Evolutionary conservation across 92 coral and sea anemone genomes (phyloP).

Genomic region (Ricordea florida): DNA sequence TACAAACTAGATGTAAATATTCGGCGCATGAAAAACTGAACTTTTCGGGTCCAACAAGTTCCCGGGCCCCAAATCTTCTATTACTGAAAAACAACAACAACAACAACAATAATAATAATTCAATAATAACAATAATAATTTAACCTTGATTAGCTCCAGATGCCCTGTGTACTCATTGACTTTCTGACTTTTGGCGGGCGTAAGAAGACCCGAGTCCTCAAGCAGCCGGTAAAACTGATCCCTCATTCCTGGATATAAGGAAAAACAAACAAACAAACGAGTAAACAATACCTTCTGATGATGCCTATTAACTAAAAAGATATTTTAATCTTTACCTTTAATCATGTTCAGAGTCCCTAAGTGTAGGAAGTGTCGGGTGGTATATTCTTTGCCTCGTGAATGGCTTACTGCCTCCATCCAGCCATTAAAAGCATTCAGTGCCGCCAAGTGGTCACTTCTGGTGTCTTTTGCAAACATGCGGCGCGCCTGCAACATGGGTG

Average conservation of each 20-base stretch:
- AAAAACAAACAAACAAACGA: too few relatives aligned
- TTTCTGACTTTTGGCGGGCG: conserved; percentile 37
- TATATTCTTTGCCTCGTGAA: conserved; percentile 66
- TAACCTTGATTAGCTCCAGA: conserved; percentile 81
- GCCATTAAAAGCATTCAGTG: conserved; percentile 84
- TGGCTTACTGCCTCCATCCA: conserved; percentile 70
- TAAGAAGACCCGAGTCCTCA: conserved; percentile 64
- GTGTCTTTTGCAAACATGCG: conserved; percentile 73
- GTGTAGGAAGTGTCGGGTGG: conserved; percentile 70
- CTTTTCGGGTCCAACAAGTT: too few relatives aligned
- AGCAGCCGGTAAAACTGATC: conserved; percentile 69
- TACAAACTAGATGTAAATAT: too few relatives aligned
- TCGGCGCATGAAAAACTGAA: too few relatives aligned
- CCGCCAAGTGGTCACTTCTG: conserved; percentile 90
- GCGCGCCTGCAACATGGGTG: conserved; percentile 49
- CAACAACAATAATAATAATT: too few relatives aligned
- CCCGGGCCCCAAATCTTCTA: too few relatives aligned
- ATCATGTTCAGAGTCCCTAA: conserved; percentile 90
- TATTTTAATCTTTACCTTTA: conserved; percentile 28
- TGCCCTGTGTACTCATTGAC: conserved; percentile 64
- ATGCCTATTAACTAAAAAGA: too few relatives aligned
- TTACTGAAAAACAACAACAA: too few relatives aligned
- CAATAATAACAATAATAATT: not conserved
- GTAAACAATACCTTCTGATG: too few relatives aligned
- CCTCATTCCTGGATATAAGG: conserved; percentile 95